A percentile compares a stretch with the other conserved stretches of the same genome.
phyloP scores from a whole-genome alignment of 1,140 invertebrate species.

The Macrosteles quadrilineatus region DNA sequence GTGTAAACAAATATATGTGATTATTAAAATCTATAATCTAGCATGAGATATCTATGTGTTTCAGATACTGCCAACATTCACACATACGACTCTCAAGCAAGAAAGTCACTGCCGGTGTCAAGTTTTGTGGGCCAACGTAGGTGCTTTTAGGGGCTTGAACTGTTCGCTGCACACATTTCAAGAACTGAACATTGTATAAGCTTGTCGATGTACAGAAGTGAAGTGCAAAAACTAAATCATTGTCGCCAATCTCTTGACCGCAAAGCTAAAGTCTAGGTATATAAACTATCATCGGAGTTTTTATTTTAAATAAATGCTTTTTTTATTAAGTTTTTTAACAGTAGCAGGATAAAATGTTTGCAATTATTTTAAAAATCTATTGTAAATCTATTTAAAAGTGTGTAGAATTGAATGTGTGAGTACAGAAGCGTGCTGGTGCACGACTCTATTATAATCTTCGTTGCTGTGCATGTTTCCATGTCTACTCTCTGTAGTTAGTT shows the following conservation, averaged over 20 bases:
- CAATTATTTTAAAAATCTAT: constrained; percentile 21
- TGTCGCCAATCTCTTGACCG: constrained; percentile 6
- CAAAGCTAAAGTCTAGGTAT: not conserved
- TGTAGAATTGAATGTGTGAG: constrained; percentile 14
- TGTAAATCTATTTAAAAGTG: constrained; percentile 13
- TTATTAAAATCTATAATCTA: too few relatives aligned
- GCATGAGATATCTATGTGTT: not conserved
- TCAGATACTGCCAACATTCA: constrained; percentile 14
- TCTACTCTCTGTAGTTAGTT: constrained; percentile 27
- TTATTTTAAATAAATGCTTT: constrained; percentile 31
- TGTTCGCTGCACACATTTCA: constrained; percentile 24
- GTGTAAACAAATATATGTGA: too few relatives aligned
- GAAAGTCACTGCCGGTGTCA: constrained; percentile 26
- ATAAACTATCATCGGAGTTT: constrained; percentile 12
- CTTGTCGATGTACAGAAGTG: constrained; percentile 5
- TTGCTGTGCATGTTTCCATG: constrained; percentile 24
- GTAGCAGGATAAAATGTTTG: constrained; percentile 19
- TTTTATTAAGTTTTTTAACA: constrained; percentile 28
- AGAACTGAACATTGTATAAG: not conserved
- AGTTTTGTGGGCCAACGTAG: constrained; percentile 27
- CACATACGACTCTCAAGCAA: not conserved
- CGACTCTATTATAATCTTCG: constrained; percentile 10
- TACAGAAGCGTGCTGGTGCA: constrained; percentile 1
- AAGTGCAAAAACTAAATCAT: not conserved
- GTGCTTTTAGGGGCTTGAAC: constrained; percentile 21